A percentile compares a stretch with the other conserved stretches of the same genome.
These are phyloP conservation scores for Thalassoma bifasciatum DNA, from an alignment of 2,113 vertebrate species.

Conservation along the genomic window DNA sequence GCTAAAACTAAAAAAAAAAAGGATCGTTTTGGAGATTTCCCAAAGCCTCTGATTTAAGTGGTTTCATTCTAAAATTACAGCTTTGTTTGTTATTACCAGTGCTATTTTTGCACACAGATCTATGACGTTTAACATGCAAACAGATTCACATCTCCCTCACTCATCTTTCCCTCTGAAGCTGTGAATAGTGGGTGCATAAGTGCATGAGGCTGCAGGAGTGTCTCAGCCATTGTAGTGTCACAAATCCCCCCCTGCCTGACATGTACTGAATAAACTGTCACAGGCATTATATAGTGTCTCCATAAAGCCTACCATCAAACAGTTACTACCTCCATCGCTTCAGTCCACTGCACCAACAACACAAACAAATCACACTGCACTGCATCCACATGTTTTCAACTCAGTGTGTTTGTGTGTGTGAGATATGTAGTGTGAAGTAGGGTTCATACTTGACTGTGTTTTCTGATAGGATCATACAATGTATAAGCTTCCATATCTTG, in stretches of 20 bases:
- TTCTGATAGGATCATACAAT: constrained; percentile 70
- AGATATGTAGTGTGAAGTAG: constrained; percentile 48
- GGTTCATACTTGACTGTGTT: constrained; percentile 69
- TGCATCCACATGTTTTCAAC: constrained; percentile 52
- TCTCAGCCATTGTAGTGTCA: constrained; percentile 70
- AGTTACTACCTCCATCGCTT: constrained; percentile 78
- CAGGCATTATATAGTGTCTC: constrained; percentile 78
- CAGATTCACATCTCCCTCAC: constrained; percentile 43
- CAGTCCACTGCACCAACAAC: constrained; percentile 80
- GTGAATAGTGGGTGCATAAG: constrained; percentile 47
- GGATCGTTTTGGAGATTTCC: constrained; percentile 8
- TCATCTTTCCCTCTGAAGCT: constrained; percentile 37
- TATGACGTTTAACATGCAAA: constrained; percentile 67
- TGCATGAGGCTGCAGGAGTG: constrained; percentile 62
- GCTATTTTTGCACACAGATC: background rate
- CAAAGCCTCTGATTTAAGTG: constrained; percentile 21
- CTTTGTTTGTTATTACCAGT: constrained; percentile 25
- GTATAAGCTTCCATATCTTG: constrained; percentile 66
- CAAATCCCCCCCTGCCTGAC: constrained; percentile 76
- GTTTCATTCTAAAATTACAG: constrained; percentile 36
- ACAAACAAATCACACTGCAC: constrained; percentile 75
- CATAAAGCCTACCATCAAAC: constrained; percentile 82
- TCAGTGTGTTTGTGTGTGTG: constrained; percentile 54
- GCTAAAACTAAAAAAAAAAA: background rate
- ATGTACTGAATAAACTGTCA: constrained; percentile 82